These are phyloP conservation scores for Pantelozetes paolii DNA, from an alignment of 2,888 invertebrate genomes.

Conservation along the genomic window DNA sequence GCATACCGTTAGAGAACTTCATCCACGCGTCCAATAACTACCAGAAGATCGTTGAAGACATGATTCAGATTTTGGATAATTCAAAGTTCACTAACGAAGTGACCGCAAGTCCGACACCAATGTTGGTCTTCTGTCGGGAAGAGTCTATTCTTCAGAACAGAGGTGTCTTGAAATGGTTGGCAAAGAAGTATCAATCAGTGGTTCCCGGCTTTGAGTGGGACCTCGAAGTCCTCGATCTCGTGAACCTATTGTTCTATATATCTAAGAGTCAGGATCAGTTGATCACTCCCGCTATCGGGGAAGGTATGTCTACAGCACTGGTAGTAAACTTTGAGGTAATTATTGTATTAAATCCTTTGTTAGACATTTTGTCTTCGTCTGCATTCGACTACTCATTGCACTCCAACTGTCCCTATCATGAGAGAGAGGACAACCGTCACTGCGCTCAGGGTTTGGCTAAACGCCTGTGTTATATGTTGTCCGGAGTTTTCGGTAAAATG, in stretches of 20 bases:
- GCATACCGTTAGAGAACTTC: constrained; percentile 2
- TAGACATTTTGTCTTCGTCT: neutral
- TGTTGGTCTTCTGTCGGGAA: constrained; percentile 14
- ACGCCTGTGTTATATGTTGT: constrained; percentile 3
- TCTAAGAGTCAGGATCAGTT: neutral
- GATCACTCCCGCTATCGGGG: neutral
- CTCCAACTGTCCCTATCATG: neutral
- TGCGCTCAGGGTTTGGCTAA: neutral
- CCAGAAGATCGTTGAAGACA: constrained; percentile 8
- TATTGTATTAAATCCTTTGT: neutral
- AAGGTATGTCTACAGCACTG: neutral
- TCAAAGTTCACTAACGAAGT: neutral
- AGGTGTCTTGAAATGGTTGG: constrained; percentile 12
- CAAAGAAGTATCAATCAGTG: neutral
- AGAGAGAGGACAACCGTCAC: neutral
- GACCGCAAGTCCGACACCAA: neutral
- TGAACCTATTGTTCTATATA: neutral
- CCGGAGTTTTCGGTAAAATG: neutral
- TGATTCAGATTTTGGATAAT: neutral
- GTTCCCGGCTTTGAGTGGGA: neutral
- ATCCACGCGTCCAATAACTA: neutral
- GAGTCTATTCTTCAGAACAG: neutral
- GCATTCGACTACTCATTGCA: neutral
- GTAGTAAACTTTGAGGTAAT: neutral
- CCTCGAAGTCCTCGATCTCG: neutral